A percentile compares a stretch with the other conserved stretches of the same genome.
Evolutionary conservation across 2,113 vertebrate species (phyloP).

Genomic region (Rhabdomys dilectus): DNA sequence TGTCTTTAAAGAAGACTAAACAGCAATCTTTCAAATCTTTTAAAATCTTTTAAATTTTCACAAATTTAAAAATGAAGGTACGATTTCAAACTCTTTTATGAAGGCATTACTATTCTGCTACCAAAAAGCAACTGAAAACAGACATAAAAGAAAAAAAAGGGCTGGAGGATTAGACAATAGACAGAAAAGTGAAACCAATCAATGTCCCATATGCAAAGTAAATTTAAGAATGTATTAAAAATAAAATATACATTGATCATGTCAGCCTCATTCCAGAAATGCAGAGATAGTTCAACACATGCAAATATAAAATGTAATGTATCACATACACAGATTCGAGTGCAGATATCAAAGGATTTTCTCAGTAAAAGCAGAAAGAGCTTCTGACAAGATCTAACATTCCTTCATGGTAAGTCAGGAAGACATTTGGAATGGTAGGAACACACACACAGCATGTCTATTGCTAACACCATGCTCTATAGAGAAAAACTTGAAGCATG

Average conservation of each 20-base stretch:
- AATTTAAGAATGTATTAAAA: neutral
- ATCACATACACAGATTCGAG: neutral
- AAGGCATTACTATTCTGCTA: neutral
- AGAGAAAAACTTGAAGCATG: neutral
- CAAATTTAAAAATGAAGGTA: neutral
- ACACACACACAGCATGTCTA: neutral
- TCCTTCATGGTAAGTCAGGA: neutral
- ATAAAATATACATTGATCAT: neutral
- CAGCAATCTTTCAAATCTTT: neutral
- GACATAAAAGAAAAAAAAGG: neutral
- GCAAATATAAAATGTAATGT: neutral
- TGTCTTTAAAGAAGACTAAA: neutral
- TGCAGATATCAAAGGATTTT: neutral
- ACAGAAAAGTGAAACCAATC: neutral
- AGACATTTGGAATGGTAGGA: neutral
- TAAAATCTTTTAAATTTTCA: neutral
- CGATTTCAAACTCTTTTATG: neutral
- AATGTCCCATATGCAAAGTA: neutral
- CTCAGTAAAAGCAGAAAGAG: neutral
- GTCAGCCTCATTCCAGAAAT: neutral
- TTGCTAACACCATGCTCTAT: neutral
- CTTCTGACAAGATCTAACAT: neutral
- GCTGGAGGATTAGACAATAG: neutral
- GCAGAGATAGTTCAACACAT: neutral
- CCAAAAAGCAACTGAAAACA: neutral